Conservation (phyloP, 2,888 invertebrate species). For the Heliconius charithonia region DNA sequence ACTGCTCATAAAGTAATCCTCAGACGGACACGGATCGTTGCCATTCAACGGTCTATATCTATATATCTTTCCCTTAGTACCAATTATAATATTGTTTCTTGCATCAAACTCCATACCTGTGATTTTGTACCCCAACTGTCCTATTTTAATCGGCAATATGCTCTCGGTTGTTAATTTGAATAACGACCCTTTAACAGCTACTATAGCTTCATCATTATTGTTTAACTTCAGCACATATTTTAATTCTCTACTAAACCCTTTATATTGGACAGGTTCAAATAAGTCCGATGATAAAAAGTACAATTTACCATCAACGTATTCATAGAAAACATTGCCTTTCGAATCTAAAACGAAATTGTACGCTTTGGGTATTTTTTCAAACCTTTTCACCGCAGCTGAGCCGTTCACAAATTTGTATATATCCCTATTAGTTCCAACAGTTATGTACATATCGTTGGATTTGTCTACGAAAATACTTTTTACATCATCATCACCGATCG, state of each 20-base stretch:
- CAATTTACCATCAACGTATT: slow-evolving; percentile 73
- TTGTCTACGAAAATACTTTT: slow-evolving; percentile 73
- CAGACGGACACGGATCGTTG: slow-evolving; percentile 72
- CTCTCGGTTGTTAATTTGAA: slow-evolving; percentile 66
- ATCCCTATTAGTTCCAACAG: slow-evolving; percentile 70
- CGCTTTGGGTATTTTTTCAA: slow-evolving; percentile 72
- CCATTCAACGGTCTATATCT: slow-evolving; percentile 70
- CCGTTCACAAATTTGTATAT: slow-evolving; percentile 72
- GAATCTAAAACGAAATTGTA: slow-evolving; percentile 72
- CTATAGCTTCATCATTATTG: slow-evolving; percentile 71
- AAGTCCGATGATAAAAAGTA: slow-evolving; percentile 72
- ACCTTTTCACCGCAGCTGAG: slow-evolving; percentile 72
- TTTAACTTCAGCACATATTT: slow-evolving; percentile 72
- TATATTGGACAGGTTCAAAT: slow-evolving; percentile 75
- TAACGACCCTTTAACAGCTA: slow-evolving; percentile 73
- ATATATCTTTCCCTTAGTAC: slow-evolving; percentile 78
- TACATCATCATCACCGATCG: slow-evolving; percentile 77
- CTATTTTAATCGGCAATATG: slow-evolving; percentile 71
- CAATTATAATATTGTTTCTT: slow-evolving; percentile 73
- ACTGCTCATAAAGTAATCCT: slow-evolving; percentile 76
- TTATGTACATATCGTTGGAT: slow-evolving; percentile 73
- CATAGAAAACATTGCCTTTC: slow-evolving; percentile 73
- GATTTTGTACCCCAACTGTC: slow-evolving; percentile 73
- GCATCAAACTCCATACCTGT: slow-evolving; percentile 72
- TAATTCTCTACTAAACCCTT: slow-evolving; percentile 74